Percentiles rank a stretch among this genome's conserved stretches.
phyloP scores from a whole-genome alignment of 1,140 invertebrate species.

The Aphis craccivora region DNA sequence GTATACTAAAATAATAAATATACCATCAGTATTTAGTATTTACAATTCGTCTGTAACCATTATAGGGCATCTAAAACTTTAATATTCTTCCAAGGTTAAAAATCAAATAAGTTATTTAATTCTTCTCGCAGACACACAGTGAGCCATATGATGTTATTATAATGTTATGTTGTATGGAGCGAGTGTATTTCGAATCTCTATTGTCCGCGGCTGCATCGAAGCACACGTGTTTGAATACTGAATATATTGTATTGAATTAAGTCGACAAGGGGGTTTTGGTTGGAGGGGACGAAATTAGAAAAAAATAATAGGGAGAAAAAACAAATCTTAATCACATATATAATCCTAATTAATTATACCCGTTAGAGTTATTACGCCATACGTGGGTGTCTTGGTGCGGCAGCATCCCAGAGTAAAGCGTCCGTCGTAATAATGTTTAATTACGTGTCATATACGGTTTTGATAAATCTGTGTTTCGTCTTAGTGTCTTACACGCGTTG shows the following conservation, averaged over 20 bases:
- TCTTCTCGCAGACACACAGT: too few species aligned
- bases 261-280: not conserved
- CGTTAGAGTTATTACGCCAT: slow-evolving; percentile 24
- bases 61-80: too few species aligned
- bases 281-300: not conserved
- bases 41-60: too few species aligned
- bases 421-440: slow-evolving; percentile 38
- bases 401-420: not conserved
- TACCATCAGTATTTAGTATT: too few species aligned
- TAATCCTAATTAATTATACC: slow-evolving; percentile 50
- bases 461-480: slow-evolving; percentile 38
- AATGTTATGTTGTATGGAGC: not conserved
- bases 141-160: not conserved
- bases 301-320: not conserved
- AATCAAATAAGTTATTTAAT: too few species aligned
- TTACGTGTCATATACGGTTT: slow-evolving; percentile 43
- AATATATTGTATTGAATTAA: not conserved
- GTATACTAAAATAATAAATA: too few species aligned
- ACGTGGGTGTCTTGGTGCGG: slow-evolving; percentile 26
- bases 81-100: too few species aligned
- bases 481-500: not conserved
- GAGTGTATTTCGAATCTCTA: not conserved
- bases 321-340: slow-evolving; percentile 42
- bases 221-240: not conserved
- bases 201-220: not conserved